Evolutionary conservation across 2,113 vertebrate genomes (phyloP), one percentile per base, ranked within the genome.

Genomic region (Archocentrus centrarchus): DNA sequence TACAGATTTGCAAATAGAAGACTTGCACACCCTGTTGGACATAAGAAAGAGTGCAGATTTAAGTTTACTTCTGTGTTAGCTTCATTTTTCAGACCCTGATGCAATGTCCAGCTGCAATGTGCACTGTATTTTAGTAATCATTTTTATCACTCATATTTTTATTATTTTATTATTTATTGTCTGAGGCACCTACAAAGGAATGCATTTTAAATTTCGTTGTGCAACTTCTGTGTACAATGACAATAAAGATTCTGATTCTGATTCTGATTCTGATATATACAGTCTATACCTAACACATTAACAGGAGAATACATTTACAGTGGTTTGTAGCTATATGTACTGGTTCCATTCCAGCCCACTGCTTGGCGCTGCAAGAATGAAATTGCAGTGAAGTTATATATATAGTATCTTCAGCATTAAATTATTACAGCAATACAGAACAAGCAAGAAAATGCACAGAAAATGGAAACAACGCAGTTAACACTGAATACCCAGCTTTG

Each of bases 401-500:
- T 47, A 18, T 18, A 30, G 50, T 53, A 70, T 32, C 10, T 14
- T 70, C 24, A 70, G 3, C 66, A 73, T 32, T 53, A 53, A 70
- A 70, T 24, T 20, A 70, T 32, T 20, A 70, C 30, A 53, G 24
- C 17, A 73, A 32, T 32, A 53, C 6, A 73, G 44, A 53, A 73
- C 20, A 53, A 18, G 20, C 24, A 53, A 32, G 11, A 73, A 73
- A 55, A 53, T n/a, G 32, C 18, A 32, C 1, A 53, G 44, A 53
- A 8, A 53, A 73, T 55, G 18, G 53, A 89, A 91, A 84, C 87
- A 63, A 53, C 87, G 73, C 70, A 75, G 79, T 75, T 80, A 93
- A 83, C 60, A 63, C 80, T 78, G 75, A 90, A 89, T 75, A 50
- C 11, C 78, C 82, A 75, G 57, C 20, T 57, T 90, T 78, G 81